Evolutionary conservation across 1,140 invertebrate species (phyloP).

Genomic region (Oscheius sp.): DNA sequence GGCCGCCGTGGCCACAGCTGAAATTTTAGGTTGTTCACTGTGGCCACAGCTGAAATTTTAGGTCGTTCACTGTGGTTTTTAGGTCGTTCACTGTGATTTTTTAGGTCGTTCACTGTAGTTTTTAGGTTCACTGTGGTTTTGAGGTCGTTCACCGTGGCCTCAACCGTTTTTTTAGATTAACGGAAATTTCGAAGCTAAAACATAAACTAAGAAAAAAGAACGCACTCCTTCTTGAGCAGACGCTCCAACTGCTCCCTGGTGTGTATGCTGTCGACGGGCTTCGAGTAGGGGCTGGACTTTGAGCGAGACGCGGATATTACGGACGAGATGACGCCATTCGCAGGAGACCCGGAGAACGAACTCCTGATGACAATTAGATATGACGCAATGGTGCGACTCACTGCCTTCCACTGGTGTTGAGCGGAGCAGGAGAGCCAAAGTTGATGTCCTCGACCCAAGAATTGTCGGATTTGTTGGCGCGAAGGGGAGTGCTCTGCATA

Average conservation of each 20-base stretch:
- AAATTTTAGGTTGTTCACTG: no score
- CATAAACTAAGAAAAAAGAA: background rate
- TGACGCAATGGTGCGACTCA: background rate
- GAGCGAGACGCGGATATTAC: background rate
- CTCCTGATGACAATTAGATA: background rate
- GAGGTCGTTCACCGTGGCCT: no score
- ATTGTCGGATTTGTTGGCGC: background rate
- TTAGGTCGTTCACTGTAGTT: no score
- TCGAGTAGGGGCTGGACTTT: background rate
- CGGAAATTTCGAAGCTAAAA: no score
- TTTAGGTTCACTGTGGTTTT: no score
- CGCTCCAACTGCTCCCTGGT: background rate
- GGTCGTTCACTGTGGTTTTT: no score
- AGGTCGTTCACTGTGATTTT: no score
- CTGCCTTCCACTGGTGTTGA: background rate
- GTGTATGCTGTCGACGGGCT: background rate
- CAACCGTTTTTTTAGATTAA: no score
- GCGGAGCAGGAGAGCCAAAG: background rate
- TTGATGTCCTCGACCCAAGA: constrained; percentile 2
- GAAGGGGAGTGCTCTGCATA: no score
- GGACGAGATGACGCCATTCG: background rate
- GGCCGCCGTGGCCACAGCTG: no score
- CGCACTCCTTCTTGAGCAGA: background rate
- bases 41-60: no score
- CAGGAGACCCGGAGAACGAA: background rate